Evolutionary conservation across 2,797 vertebrate genomes (phyloP).

Genomic region (Crocodylus rhombifer): DNA sequence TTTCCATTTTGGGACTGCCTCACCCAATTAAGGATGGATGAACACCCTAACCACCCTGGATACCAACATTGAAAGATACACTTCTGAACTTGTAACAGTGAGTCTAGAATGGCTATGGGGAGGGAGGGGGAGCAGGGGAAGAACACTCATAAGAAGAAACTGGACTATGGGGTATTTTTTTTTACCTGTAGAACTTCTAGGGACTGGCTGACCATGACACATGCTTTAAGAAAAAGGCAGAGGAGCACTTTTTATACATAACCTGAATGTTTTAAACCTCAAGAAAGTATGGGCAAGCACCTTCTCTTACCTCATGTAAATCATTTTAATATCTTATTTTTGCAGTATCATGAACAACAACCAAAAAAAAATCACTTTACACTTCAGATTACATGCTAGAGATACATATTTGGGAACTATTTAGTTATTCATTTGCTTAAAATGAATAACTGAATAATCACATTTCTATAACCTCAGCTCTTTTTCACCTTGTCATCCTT

Average conservation of each 20-base stretch:
- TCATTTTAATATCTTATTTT: not conserved
- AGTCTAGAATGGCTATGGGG: not conserved
- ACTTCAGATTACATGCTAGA: not conserved
- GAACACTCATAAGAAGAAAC: not conserved
- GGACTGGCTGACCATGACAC: not conserved
- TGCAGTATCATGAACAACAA: not conserved
- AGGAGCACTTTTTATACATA: not conserved
- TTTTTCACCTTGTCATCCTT: not conserved
- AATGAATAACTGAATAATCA: not conserved
- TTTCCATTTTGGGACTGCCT: too few species aligned
- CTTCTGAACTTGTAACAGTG: not conserved
- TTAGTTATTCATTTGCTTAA: not conserved
- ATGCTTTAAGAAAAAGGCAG: not conserved
- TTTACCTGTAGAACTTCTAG: not conserved
- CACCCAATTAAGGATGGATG: too few species aligned
- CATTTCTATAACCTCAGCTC: not conserved
- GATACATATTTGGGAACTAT: not conserved
- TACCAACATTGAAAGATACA: too few species aligned
- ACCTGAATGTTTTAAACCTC: not conserved
- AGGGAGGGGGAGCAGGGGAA: not conserved
- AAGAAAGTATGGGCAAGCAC: not conserved
- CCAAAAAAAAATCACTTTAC: not conserved
- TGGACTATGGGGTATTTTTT: not conserved
- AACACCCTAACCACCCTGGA: too few species aligned
- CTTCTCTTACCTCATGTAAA: not conserved